Evolutionary conservation across 2,888 invertebrate genomes (phyloP).

Genomic region (Cephus spinipes): DNA sequence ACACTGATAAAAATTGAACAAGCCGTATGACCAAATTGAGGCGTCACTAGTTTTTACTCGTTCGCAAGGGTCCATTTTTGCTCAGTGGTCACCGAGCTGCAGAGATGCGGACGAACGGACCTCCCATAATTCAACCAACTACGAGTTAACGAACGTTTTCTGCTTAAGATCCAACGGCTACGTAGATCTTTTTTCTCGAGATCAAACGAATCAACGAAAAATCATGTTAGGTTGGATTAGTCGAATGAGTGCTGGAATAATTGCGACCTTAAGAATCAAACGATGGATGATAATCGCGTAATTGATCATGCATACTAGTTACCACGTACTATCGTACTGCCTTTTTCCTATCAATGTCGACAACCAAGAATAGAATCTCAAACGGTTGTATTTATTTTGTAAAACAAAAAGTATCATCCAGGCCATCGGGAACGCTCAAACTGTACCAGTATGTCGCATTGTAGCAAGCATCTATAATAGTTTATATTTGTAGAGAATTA

Average conservation of each 20-base stretch:
- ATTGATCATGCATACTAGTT: too few relatives aligned
- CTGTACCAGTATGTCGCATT: too few relatives aligned
- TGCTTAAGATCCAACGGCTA: neutral
- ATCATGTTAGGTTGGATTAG: too few relatives aligned
- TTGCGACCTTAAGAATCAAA: neutral
- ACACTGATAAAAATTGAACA: constrained; percentile 2
- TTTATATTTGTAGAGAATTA: neutral
- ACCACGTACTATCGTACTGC: too few relatives aligned
- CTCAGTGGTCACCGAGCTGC: neutral
- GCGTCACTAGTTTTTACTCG: constrained; percentile 30
- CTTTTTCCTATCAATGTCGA: neutral
- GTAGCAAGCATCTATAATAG: neutral
- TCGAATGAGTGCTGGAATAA: neutral
- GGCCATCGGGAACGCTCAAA: too few relatives aligned
- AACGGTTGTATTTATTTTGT: neutral
- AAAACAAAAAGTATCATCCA: neutral
- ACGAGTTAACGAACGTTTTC: constrained; percentile 34
- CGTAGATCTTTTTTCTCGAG: neutral
- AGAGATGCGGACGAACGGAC: constrained; percentile 9
- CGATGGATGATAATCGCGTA: neutral
- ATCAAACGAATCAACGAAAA: too few relatives aligned
- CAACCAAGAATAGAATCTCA: neutral
- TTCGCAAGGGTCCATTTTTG: constrained; percentile 23
- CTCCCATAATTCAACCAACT: constrained; percentile 30
- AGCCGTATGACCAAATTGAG: constrained; percentile 34